Base-by-base conservation (phyloP, 1,140 invertebrate genomes). In the Drosophila gunungcola region DNA sequence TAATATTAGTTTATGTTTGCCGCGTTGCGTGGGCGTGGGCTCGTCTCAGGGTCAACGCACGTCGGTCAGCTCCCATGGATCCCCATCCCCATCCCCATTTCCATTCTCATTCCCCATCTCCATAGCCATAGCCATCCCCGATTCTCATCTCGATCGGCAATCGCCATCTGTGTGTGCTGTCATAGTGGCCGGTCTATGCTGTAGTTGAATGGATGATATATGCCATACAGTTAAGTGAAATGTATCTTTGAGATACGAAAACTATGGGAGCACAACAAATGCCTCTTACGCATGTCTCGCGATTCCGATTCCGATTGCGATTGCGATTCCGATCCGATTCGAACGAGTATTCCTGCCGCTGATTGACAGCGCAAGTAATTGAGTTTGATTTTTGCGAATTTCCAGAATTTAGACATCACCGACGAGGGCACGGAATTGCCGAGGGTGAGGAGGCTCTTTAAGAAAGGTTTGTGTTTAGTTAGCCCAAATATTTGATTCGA, bases 391-490 rank as follows among this genome's bases (percentile, higher is more conserved):
- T 86, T 85, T 85, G 73, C 81, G 73, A 80, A 85, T 85, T 80
- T 85, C 63, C 61, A 77, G 67, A 88, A 86, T 86, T 88, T 76
- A 83, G 84, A 86, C 83, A 84, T 84, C 80, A 84, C 61, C 54
- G 27, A 43, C 34, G 62, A 3, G 39, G 29, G 46, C 32, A 16
- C 16, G 13, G 9, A 54, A 43, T 12, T 29, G 41, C 16, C 16
- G 16, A 21, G 56, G 52, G 77, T 10, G 11, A 11, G 38, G 38
- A 3, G 32, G 29, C 64, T 65, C 73, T 84, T 49, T 84, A 77
- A 69, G 78, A 86, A 88, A 83, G 83, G 83, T 86, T 86, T 86
- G 45, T 86, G 83, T 86, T 86, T 86, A 86, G 83, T 83, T 86
- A 86, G 75, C 84, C 83, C 83, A 89, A 72, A 86, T 88, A 80